phyloP scores from a whole-genome alignment of 1,140 invertebrate genomes.

The Manduca sexta region DNA sequence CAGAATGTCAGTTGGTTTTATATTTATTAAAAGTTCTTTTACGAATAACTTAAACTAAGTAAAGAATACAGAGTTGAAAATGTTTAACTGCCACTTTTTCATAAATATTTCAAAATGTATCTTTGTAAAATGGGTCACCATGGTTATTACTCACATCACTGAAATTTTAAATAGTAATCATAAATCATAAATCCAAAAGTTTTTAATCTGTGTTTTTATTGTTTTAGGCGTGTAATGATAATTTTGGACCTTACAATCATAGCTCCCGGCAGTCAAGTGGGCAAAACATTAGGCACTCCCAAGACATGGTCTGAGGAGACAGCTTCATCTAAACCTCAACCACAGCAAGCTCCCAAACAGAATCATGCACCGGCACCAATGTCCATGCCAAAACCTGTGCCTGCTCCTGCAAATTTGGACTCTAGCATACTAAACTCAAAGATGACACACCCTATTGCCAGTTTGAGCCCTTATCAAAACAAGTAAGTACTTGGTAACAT shows the following conservation, averaged over 20 bases:
- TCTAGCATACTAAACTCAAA: slow-evolving; percentile 54
- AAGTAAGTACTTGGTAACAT: slow-evolving; percentile 71
- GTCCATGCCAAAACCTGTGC: slow-evolving; percentile 14
- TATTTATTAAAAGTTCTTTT: too few species aligned
- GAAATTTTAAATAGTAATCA: too few species aligned
- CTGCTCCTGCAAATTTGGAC: slow-evolving; percentile 24
- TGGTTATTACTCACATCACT: too few species aligned
- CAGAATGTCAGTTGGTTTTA: too few species aligned
- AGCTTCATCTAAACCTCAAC: slow-evolving; percentile 24
- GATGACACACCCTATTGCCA: slow-evolving; percentile 81
- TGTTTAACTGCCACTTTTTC: too few species aligned
- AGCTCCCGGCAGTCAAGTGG: slow-evolving; percentile 80
- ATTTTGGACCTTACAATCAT: slow-evolving; percentile 85
- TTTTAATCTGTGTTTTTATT: slow-evolving; percentile 9
- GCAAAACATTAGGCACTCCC: slow-evolving; percentile 85
- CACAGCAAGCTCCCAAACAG: slow-evolving; percentile 29
- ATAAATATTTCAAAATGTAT: too few species aligned
- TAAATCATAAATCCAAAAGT: too few species aligned
- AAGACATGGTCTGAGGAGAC: slow-evolving; percentile 71
- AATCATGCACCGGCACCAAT: slow-evolving; percentile 9
- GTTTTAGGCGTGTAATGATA: slow-evolving; percentile 84
- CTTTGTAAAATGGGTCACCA: too few species aligned
- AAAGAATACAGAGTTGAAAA: too few species aligned
- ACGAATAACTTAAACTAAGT: too few species aligned
- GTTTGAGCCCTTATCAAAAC: slow-evolving; percentile 93